Conservation (phyloP, 2,113 vertebrate species). For the Neofelis nebulosa region DNA sequence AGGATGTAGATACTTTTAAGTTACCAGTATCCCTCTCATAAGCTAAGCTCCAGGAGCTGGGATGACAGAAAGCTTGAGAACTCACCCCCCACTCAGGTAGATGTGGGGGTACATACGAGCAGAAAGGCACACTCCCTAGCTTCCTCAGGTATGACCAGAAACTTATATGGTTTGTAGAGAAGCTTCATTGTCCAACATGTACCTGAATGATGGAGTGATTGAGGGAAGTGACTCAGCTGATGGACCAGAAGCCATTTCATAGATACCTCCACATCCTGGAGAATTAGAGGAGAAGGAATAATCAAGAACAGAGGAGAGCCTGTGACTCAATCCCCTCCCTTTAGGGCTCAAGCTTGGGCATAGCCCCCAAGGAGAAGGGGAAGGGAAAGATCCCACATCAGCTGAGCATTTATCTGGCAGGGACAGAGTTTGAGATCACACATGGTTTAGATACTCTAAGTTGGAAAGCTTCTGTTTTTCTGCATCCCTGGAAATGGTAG, state of each 20-base stretch:
- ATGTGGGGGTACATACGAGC: background rate
- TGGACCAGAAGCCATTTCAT: background rate
- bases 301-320: background rate
- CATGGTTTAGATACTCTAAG: background rate
- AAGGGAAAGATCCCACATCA: background rate
- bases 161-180: background rate
- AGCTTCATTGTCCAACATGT: no score
- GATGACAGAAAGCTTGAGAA: background rate
- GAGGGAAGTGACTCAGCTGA: background rate
- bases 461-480: background rate
- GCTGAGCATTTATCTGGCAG: background rate
- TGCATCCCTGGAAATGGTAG: background rate
- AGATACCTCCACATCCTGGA: background rate
- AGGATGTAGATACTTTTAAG: background rate
- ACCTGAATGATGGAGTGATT: background rate
- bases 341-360: background rate
- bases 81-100: background rate
- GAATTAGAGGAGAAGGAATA: background rate
- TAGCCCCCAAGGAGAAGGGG: background rate
- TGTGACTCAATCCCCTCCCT: background rate
- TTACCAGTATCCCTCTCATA: background rate
- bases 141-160: background rate
- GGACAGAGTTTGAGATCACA: background rate
- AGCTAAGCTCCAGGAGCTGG: background rate
- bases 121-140: background rate